Percentiles rank a stretch among this genome's conserved stretches.
Evolutionary conservation across 2,888 invertebrate genomes (phyloP).

Genomic region (Heterodera filipjevi): DNA sequence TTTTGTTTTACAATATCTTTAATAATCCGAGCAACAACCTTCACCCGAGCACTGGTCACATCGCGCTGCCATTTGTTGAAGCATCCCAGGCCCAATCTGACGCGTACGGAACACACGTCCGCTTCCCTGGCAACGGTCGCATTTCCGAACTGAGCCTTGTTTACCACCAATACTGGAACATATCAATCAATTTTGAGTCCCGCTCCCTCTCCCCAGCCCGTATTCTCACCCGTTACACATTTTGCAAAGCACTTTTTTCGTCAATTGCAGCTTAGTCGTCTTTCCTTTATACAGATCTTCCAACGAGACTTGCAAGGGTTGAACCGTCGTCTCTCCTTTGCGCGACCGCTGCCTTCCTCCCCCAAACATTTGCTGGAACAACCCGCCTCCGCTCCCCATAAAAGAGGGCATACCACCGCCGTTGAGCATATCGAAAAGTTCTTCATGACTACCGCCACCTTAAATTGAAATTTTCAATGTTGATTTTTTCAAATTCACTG

Average conservation of each 20-base stretch:
- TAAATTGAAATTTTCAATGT: neutral
- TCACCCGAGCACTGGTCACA: slow-evolving; percentile 71
- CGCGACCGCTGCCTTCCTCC: slow-evolving; percentile 19
- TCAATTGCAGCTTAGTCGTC: slow-evolving; percentile 79
- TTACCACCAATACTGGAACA: slow-evolving; percentile 60
- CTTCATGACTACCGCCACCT: slow-evolving; percentile 33
- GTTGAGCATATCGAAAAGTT: slow-evolving; percentile 48
- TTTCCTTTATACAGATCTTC: slow-evolving; percentile 91
- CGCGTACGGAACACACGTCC: slow-evolving; percentile 69
- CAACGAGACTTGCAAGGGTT: slow-evolving; percentile 75
- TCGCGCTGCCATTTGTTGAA: slow-evolving; percentile 69
- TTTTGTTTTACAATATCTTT: too few species aligned
- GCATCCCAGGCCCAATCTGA: slow-evolving; percentile 75
- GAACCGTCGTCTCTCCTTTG: slow-evolving; percentile 25
- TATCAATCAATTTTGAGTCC: neutral
- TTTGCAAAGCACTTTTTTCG: slow-evolving; percentile 80
- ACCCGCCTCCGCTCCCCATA: slow-evolving; percentile 71
- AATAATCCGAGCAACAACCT: too few species aligned
- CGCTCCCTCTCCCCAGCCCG: neutral
- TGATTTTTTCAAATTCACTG: too few species aligned
- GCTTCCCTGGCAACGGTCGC: slow-evolving; percentile 78
- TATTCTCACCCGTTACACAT: slow-evolving; percentile 75
- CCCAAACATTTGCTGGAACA: slow-evolving; percentile 35
- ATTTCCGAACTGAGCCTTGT: slow-evolving; percentile 67
- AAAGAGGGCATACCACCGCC: slow-evolving; percentile 73